phyloP scores from a whole-genome alignment of 2,113 vertebrate genomes.

The Tragulus kanchil region DNA sequence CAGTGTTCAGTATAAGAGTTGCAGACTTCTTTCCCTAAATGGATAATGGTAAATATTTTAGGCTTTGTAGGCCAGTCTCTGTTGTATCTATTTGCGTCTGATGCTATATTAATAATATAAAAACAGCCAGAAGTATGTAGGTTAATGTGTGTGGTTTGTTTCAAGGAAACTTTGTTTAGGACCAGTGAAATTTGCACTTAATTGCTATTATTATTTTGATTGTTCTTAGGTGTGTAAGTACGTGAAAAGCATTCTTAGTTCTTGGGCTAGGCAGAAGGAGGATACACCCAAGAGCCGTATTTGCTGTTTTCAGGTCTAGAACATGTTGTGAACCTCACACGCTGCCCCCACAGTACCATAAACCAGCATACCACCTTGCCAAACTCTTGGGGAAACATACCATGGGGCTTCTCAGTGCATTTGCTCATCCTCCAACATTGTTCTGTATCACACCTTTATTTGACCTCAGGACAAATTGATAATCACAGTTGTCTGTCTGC shows the following conservation, averaged over 20 bases:
- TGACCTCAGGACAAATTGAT: neutral
- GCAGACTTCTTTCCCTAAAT: neutral
- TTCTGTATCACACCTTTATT: neutral
- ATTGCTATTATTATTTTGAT: neutral
- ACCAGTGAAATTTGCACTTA: neutral
- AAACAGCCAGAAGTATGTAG: neutral
- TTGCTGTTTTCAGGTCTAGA: rapidly evolving
- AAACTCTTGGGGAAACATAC: neutral
- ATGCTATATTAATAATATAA: rapidly evolving
- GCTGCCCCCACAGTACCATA: rapidly evolving
- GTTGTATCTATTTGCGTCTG: rapidly evolving
- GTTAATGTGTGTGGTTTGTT: neutral
- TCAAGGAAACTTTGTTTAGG: neutral
- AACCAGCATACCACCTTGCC: neutral
- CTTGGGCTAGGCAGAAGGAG: neutral
- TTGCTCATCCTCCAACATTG: too few relatives aligned
- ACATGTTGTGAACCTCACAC: rapidly evolving
- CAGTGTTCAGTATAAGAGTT: too few relatives aligned
- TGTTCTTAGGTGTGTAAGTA: neutral
- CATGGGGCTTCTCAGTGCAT: neutral
- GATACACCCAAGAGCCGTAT: rapidly evolving
- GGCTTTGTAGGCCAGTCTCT: rapidly evolving
- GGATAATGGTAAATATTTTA: neutral
- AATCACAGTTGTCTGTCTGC: rapidly evolving
- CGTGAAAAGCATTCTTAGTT: too few relatives aligned